Evolutionary conservation across 2,113 vertebrate genomes (phyloP), one percentile per base, ranked within the genome.

Genomic region (Smithornis capensis): DNA sequence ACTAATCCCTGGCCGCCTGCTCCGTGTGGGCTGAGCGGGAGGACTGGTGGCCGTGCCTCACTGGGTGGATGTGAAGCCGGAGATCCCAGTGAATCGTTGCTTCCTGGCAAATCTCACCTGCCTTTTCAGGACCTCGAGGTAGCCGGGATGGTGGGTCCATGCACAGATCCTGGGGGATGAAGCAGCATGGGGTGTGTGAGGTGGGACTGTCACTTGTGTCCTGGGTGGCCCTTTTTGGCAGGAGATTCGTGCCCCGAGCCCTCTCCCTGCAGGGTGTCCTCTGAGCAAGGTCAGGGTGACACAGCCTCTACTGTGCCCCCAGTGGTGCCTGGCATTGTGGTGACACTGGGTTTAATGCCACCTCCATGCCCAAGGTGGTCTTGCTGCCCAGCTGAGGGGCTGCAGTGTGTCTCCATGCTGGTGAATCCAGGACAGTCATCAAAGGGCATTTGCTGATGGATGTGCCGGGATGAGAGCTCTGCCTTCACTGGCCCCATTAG

Each of bases 141-240:
- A 88, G 68, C 50, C 0, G 0, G n/a, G 25, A 50, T 3, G 10
- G n/a, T 2, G 7, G 40, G 29, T 50, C 37, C 4, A 2, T 12
- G 21, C 2, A 3, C 0, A 19, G 29, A 33, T 63, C n/a, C 17
- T 40, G 38, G n/a, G 74, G 40, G 16, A 19, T 14, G 33, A 50
- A 33, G 52, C 5, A 7, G 5, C 1, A 0, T 3, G 21, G 21
- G 21, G 11, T 56, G 45, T 62, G 25, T 67, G 78, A 84, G 50
- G 23, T 55, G 74, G 64, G 27, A 82, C 45, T 38, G 62, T 70
- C 53, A 38, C 38, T 12, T 0, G 0, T 45, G 59, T 57, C 59
- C 37, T 1, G 0, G 9, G 6, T 12, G 23, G 28, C 17, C 19
- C 18, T 42, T 60, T 81, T 23, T 50, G 60, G n/a, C 19, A 19